Evolutionary conservation across 2,797 vertebrate genomes (phyloP).

Genomic region (Mareca strepera): DNA sequence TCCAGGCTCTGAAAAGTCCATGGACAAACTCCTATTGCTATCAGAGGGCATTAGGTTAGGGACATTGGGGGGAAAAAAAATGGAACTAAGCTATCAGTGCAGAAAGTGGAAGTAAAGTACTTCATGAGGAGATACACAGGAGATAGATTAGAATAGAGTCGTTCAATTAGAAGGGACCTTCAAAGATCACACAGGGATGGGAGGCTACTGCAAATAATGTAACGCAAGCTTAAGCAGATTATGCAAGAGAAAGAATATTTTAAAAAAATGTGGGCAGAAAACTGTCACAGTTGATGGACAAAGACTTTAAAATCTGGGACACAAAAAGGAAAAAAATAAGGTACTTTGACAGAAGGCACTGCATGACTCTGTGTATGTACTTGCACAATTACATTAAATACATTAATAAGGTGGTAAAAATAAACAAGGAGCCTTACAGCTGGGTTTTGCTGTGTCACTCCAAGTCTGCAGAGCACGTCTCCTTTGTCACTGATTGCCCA

Average conservation of each 20-base stretch:
- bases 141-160: not conserved
- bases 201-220: not conserved
- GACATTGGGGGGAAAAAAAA: not conserved
- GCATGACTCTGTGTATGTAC: not conserved
- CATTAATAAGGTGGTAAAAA: not conserved
- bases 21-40: not conserved
- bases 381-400: not conserved
- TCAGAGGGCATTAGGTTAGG: not conserved
- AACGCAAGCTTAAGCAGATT: not conserved
- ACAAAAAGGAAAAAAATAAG: not conserved
- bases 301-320: not conserved
- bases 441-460: conserved; percentile 87
- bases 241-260: not conserved
- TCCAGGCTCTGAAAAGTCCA: not conserved
- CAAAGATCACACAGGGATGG: not conserved
- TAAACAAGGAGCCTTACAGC: conserved; percentile 81
- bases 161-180: not conserved
- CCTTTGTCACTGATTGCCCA: conserved; percentile 98
- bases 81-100: not conserved
- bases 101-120: not conserved
- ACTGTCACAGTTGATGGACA: not conserved
- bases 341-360: not conserved
- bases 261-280: not conserved
- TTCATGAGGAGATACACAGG: not conserved
- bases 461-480: conserved; percentile 93